Percentiles rank a stretch among this genome's conserved stretches.
These are phyloP conservation scores for Pan troglodytes DNA, from an alignment of 2,113 vertebrate species.

Conservation along the genomic window NHGRI_mPanTro3-v2.1_pri NC_072398.2:72027501-72028000, in stretches of 20 bases:
- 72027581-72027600: neutral
- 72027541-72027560: neutral
- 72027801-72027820: accelerated
- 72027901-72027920: neutral
- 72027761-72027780: neutral
- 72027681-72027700: neutral
- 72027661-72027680: neutral
- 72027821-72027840: neutral
- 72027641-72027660: neutral
- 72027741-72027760: neutral
- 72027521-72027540: neutral
- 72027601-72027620: neutral
- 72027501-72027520: neutral
- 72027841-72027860: neutral
- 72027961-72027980: accelerated
- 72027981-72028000: neutral
- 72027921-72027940: accelerated
- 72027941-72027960: neutral
- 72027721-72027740: neutral
- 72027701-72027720: neutral
- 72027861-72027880: no score
- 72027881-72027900: neutral
- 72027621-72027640: neutral
- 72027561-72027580: neutral
- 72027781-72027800: neutral